phyloP scores from a whole-genome alignment of 2,113 vertebrate genomes.

The Callionymus lyra region DNA sequence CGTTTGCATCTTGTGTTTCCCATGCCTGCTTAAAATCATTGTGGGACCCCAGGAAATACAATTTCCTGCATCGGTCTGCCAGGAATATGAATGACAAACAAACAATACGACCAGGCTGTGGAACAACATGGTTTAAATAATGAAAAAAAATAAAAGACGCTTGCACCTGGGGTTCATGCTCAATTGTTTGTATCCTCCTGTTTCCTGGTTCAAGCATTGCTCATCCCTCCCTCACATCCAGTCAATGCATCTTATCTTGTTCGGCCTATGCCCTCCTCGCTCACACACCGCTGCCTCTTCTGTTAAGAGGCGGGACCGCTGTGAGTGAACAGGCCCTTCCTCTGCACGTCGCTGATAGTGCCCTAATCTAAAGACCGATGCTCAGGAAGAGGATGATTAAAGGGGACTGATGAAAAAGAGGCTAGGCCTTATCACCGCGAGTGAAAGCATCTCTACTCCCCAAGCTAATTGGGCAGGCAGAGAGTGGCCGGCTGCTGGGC shows the following conservation, averaged over 20 bases:
- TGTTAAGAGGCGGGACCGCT: conserved; percentile 31
- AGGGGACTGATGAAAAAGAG: conserved; percentile 34
- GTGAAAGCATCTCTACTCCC: conserved; percentile 34
- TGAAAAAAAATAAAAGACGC: not conserved
- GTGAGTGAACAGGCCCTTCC: conserved; percentile 36
- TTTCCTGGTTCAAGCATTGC: conserved; percentile 1
- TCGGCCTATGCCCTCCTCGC: conserved; percentile 42
- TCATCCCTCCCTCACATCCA: conserved; percentile 13
- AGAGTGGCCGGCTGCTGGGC: conserved; percentile 48
- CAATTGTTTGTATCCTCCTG: conserved; percentile 6
- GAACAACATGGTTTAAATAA: too few relatives aligned
- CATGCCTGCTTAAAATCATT: conserved; percentile 13
- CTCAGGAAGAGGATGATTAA: conserved; percentile 46
- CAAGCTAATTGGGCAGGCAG: conserved; percentile 47
- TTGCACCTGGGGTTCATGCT: conserved; percentile 6
- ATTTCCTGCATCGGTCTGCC: conserved; percentile 4
- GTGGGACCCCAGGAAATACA: conserved; percentile 9
- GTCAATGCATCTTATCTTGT: conserved; percentile 24
- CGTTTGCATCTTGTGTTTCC: conserved; percentile 2
- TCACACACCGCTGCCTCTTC: conserved; percentile 30
- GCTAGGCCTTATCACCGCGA: conserved; percentile 42
- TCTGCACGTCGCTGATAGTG: conserved; percentile 41
- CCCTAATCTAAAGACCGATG: conserved; percentile 50
- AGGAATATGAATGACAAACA: conserved; percentile 5
- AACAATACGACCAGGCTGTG: too few relatives aligned